Base-by-base conservation (phyloP, 2,888 invertebrate species). In the Sceliomorpha sp. region DNA sequence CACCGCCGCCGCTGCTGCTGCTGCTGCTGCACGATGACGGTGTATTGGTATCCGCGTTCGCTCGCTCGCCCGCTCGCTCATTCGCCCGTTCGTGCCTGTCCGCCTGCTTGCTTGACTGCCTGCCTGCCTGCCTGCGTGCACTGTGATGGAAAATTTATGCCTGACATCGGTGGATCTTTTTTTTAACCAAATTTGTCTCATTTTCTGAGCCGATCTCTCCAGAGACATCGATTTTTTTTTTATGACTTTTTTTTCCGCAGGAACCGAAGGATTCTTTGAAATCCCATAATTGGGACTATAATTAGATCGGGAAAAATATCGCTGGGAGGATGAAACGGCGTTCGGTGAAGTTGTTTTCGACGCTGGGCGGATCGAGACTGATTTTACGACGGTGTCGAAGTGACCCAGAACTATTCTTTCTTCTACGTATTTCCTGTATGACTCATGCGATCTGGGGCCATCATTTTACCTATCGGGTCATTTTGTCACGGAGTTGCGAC, bases 181-280 rank as follows among this genome's bases (percentile, higher is more conserved):
- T 70, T 70, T 70, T 48, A 70, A 63, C 58, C 69, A 53, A 70
- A 63, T 70, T 64, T 63, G 63, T 70, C 69, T 63, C 63, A 70
- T 63, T 63, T 63, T 69, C 68, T 48, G 31, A n/a, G n/a, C n/a
- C 62, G 34, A 44, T 56, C 48, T 60, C n/a, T 56, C 60, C 50
- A 17, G 37, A 20, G 42, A 27, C 51, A n/a, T n/a, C n/a, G n/a
- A n/a, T 50, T 50, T 56, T 42, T 17, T 62, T 62, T 58, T 62
- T 27, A 53, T 45, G 15, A 31, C 45, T 14, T 37, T 15, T 34
- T 36, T 48, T 36, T 37, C 20, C 39, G 9, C 24, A 2, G 56
- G 2, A 40, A 58, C n/a, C n/a, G n/a, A n/a, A n/a, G n/a, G n/a
- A n/a, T 24, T 5, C 24, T 3, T 24, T 7, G 7, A 24, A 7